Conservation (phyloP, 2,888 invertebrate species). For the Agrochola litura region DNA sequence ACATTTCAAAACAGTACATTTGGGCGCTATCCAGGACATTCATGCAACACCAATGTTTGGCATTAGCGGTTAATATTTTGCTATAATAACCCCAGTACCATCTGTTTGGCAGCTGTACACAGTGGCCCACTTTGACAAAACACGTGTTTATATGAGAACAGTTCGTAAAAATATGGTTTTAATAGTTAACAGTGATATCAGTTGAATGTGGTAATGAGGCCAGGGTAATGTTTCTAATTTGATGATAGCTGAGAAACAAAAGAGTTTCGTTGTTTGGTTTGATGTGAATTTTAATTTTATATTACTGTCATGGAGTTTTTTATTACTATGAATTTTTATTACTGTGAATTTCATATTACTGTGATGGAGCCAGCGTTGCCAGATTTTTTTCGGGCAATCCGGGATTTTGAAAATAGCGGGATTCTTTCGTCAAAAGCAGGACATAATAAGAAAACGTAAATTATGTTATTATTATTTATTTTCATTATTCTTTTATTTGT, state of each 20-base stretch:
- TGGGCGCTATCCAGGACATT: slow-evolving; percentile 67
- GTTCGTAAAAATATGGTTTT: slow-evolving; percentile 58
- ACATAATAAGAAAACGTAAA: no score
- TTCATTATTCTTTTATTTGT: no score
- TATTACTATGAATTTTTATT: no score
- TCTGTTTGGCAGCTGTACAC: slow-evolving; percentile 80
- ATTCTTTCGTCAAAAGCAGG: no score
- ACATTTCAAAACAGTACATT: slow-evolving; percentile 57
- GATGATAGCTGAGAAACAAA: slow-evolving; percentile 31
- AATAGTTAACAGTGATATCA: slow-evolving; percentile 56
- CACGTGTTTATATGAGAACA: slow-evolving; percentile 73
- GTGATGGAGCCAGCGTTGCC: no score
- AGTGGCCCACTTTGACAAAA: slow-evolving; percentile 76
- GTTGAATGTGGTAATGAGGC: slow-evolving; percentile 54
- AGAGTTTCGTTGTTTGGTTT: slow-evolving; percentile 20
- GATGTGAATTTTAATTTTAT: neutral
- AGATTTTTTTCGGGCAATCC: no score
- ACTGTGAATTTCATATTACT: no score
- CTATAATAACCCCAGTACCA: slow-evolving; percentile 72
- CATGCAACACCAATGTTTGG: slow-evolving; percentile 61
- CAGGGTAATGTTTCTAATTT: slow-evolving; percentile 43
- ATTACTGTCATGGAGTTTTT: neutral
- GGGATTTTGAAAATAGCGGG: no score
- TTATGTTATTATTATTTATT: no score
- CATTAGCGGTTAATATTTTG: slow-evolving; percentile 73